A percentile compares a stretch with the other conserved stretches of the same genome.
These are phyloP conservation scores for Drymodes brunneopygia DNA, from an alignment of 2,113 vertebrate species.

Conservation along the genomic window DNA sequence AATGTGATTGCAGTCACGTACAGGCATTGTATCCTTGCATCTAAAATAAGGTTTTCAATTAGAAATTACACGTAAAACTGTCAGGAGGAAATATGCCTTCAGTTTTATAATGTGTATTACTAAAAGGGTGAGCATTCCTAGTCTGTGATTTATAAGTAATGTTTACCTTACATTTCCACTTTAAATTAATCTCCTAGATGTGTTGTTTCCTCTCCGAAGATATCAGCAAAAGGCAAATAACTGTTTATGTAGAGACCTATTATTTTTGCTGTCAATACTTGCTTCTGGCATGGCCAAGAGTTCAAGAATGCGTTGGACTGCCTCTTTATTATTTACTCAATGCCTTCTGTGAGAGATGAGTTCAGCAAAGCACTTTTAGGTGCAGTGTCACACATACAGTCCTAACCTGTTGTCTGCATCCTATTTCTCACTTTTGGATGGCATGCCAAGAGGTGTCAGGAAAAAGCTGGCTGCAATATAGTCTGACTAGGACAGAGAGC, in stretches of 20 bases:
- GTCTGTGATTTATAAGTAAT: not conserved
- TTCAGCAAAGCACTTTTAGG: not conserved
- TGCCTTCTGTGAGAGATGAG: not conserved
- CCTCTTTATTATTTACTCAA: not conserved
- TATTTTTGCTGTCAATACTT: not conserved
- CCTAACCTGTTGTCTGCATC: not conserved
- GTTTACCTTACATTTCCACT: conserved; percentile 14
- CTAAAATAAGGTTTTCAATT: not conserved
- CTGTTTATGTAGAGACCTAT: not conserved
- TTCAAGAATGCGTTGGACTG: not conserved
- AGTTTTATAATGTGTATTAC: not conserved
- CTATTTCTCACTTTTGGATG: not conserved
- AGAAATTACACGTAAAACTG: not conserved
- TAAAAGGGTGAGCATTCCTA: not conserved
- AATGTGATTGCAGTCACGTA: not conserved
- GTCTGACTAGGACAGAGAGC: not conserved
- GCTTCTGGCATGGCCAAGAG: not conserved
- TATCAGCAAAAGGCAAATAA: not conserved
- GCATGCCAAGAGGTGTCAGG: rapidly evolving
- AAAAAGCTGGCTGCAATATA: not conserved
- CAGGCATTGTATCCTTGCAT: not conserved
- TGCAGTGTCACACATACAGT: not conserved
- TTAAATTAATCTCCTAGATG: conserved; percentile 12
- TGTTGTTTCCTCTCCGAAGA: conserved; percentile 33
- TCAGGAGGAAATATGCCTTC: not conserved